Conservation (phyloP, 2,888 invertebrate species). For the Epsilonema sp. region DNA sequence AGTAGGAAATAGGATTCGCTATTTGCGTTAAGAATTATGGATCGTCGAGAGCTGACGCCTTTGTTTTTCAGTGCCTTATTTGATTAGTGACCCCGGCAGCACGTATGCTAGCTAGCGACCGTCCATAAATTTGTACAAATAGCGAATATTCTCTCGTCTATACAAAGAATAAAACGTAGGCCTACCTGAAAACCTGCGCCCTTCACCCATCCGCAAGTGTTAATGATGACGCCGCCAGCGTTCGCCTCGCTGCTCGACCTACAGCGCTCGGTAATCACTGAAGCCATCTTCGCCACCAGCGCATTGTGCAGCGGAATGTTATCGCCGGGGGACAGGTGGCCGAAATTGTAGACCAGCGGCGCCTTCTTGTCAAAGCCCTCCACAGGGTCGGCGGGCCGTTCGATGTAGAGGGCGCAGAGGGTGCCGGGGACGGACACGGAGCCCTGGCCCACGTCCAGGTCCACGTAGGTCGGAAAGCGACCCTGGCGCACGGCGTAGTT, state of each 20-base stretch:
- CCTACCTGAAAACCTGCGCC: conserved; percentile 44
- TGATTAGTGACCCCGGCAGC: no score
- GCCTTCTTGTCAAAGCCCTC: conserved; percentile 86
- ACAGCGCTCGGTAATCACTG: conserved; percentile 7
- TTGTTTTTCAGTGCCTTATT: no score
- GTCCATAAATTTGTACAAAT: no score
- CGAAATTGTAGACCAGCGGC: conserved; percentile 62
- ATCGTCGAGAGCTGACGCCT: no score
- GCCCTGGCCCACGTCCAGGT: no score
- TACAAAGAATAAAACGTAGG: conserved; percentile 53
- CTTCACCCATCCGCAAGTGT: conserved; percentile 94
- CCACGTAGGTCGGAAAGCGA: no score
- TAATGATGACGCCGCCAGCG: conserved; percentile 62
- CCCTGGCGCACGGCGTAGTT: no score
- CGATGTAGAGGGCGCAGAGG: conserved; percentile 42
- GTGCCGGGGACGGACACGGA: not conserved
- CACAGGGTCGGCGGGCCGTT: conserved; percentile 74
- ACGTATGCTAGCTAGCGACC: no score
- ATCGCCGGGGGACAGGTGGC: conserved; percentile 52
- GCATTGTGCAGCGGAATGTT: conserved; percentile 67
- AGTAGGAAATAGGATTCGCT: no score
- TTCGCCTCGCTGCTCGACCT: conserved; percentile 17
- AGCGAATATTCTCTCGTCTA: conserved; percentile 87
- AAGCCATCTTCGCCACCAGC: conserved; percentile 49
- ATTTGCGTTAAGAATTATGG: no score